Percentiles rank a stretch among this genome's conserved stretches.
Evolutionary conservation across 2,797 vertebrate genomes (phyloP).

Genomic region (Pygocentrus nattereri): DNA sequence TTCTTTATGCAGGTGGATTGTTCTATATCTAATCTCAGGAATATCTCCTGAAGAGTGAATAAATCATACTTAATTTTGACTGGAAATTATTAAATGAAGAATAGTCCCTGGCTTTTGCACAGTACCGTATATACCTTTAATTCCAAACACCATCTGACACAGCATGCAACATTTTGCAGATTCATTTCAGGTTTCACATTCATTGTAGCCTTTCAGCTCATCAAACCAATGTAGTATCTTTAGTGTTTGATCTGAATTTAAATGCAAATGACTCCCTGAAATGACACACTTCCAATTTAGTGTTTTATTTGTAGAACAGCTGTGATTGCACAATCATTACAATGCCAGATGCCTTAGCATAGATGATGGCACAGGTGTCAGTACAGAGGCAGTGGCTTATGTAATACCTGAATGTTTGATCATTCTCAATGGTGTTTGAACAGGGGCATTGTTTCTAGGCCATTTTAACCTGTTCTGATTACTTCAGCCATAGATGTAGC

Average conservation of each 20-base stretch:
- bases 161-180: conserved; percentile 16
- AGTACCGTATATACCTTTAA: background rate
- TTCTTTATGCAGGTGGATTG: too few relatives aligned
- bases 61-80: too few relatives aligned
- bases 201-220: conserved; percentile 11
- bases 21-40: too few relatives aligned
- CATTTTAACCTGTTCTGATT: conserved; percentile 57
- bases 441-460: conserved; percentile 56
- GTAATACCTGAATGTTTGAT: conserved; percentile 65
- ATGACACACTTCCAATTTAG: conserved; percentile 60
- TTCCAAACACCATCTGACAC: conserved; percentile 19
- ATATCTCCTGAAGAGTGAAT: too few relatives aligned
- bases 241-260: conserved; percentile 56
- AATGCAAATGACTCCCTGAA: conserved; percentile 67
- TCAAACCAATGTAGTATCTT: conserved; percentile 16
- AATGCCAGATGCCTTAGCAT: conserved; percentile 53
- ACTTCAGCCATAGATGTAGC: conserved; percentile 54
- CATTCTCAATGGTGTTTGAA: conserved; percentile 58
- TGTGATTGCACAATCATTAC: conserved; percentile 64
- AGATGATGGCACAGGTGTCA: conserved; percentile 48
- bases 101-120: too few relatives aligned
- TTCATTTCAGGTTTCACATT: conserved; percentile 14
- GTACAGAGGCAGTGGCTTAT: conserved; percentile 57
- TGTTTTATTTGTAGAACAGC: conserved; percentile 58
- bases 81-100: too few relatives aligned